Percentiles rank a stretch among this genome's conserved stretches.
Conservation (phyloP, 2,888 invertebrate genomes). For the Entomobrya proxima region DNA sequence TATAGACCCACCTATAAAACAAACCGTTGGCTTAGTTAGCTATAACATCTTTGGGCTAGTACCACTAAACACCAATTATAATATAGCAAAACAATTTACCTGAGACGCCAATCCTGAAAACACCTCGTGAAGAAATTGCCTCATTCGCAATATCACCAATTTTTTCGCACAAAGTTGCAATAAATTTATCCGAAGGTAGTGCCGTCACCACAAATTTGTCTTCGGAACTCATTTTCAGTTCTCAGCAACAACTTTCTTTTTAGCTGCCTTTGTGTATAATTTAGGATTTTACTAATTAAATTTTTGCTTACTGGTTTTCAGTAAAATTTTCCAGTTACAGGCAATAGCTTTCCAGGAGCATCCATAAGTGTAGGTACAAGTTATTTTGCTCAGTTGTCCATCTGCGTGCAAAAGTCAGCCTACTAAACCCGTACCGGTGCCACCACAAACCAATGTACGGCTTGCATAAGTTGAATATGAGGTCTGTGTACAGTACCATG, state of each 20-base stretch:
- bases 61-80: background rate
- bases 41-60: background rate
- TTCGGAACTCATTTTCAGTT: constrained; percentile 41
- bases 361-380: constrained; percentile 3
- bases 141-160: constrained; percentile 83
- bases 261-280: background rate
- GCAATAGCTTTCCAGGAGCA: background rate
- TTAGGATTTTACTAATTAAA: background rate
- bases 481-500: constrained; percentile 11
- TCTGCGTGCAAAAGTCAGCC: background rate
- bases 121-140: constrained; percentile 82
- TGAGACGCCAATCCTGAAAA: constrained; percentile 87
- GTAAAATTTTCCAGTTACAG: background rate
- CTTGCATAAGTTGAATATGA: background rate
- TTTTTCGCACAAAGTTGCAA: constrained; percentile 81
- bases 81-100: constrained; percentile 79
- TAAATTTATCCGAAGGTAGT: constrained; percentile 80
- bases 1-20: constrained; percentile 85
- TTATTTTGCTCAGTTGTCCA: constrained; percentile 21
- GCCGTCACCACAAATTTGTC: constrained; percentile 69
- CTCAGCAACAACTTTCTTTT: background rate
- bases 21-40: background rate
- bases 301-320: background rate
- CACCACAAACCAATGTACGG: background rate
- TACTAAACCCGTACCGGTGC: constrained; percentile 7